These are phyloP conservation scores for Daboia siamensis DNA, from an alignment of 2,113 vertebrate genomes.

Conservation along the genomic window DNA sequence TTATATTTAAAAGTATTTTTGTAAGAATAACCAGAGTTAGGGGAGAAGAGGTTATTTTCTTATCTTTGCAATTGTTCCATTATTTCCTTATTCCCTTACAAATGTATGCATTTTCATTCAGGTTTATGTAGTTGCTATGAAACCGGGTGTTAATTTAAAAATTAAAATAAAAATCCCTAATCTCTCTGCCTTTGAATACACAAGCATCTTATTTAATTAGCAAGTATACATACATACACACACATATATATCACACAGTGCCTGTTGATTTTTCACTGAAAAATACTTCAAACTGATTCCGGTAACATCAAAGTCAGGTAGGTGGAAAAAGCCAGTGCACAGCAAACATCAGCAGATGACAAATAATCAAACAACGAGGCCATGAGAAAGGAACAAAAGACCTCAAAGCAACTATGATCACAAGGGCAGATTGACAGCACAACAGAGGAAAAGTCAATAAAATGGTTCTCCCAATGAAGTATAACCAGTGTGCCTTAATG, in stretches of 20 bases:
- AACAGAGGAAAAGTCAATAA: slow-evolving; percentile 17
- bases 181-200: slow-evolving; percentile 4
- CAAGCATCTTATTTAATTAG: slow-evolving; percentile 12
- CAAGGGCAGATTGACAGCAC: slow-evolving; percentile 22
- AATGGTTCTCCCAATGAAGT: background rate
- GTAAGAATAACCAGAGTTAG: background rate
- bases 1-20: background rate
- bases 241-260: background rate
- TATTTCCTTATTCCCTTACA: slow-evolving; percentile 12
- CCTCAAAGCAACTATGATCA: slow-evolving; percentile 45
- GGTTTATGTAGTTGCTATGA: slow-evolving; percentile 5
- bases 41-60: background rate
- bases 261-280: slow-evolving; percentile 29
- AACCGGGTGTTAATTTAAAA: background rate
- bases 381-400: slow-evolving; percentile 17
- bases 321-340: slow-evolving; percentile 26
- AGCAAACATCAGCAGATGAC: slow-evolving; percentile 20
- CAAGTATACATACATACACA: background rate
- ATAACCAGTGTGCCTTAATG: background rate
- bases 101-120: background rate
- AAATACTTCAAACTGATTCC: slow-evolving; percentile 39
- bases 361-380: background rate
- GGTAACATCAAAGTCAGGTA: slow-evolving; percentile 37
- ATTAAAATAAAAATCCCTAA: background rate
- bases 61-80: background rate